phyloP scores from a whole-genome alignment of 2,113 vertebrate species.

The Odocoileus virginianus region DNA sequence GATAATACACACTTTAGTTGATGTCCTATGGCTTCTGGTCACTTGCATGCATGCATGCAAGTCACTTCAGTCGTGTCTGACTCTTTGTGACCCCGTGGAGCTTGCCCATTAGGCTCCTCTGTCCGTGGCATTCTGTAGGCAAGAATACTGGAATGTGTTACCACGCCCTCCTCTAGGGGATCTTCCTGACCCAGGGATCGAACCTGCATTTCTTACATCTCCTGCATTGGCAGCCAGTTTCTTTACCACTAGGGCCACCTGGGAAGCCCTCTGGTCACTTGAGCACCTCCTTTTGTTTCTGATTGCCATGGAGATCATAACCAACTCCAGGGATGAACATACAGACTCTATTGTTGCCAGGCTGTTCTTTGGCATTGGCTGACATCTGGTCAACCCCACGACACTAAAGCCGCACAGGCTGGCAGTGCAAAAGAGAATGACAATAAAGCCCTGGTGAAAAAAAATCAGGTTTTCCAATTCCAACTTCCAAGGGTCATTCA shows the following conservation, averaged over 20 bases:
- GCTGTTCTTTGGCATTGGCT: not conserved
- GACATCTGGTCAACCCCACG: slow-evolving; percentile 57
- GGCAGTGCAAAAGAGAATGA: not conserved
- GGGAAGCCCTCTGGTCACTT: not conserved
- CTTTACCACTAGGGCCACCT: not conserved
- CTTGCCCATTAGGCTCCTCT: not conserved
- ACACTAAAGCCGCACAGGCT: not conserved
- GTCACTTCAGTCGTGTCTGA: not conserved
- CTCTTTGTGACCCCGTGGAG: not conserved
- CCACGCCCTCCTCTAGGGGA: not conserved
- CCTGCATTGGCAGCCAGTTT: not conserved
- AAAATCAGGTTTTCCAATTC: slow-evolving; percentile 53
- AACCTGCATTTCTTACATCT: not conserved
- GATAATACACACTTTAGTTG: not conserved
- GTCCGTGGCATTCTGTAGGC: not conserved
- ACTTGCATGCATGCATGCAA: not conserved
- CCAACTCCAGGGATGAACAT: not conserved
- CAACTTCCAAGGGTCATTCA: slow-evolving; percentile 58
- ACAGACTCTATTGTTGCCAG: not conserved
- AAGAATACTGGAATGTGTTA: not conserved
- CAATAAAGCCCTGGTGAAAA: slow-evolving; percentile 31
- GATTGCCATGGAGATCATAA: not conserved
- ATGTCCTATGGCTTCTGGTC: not conserved
- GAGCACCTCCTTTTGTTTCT: not conserved
- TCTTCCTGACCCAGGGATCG: not conserved